Evolutionary conservation across 1,140 invertebrate genomes (phyloP).

Genomic region (Pentalonia nigronervosa): DNA sequence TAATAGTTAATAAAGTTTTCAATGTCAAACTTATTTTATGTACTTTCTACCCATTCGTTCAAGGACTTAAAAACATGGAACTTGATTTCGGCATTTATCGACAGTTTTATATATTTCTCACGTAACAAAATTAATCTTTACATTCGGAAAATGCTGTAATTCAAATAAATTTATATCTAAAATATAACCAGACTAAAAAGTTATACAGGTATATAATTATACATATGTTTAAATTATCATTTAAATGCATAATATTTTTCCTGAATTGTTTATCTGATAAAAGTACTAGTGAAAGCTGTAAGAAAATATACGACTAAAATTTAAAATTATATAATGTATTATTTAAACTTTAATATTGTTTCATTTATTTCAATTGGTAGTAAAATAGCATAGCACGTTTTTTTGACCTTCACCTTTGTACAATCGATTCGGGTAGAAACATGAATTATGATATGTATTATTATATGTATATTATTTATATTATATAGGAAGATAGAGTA

Average conservation of each 20-base stretch:
- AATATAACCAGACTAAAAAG: not conserved
- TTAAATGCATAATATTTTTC: not conserved
- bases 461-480: not conserved
- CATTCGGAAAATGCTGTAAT: not conserved
- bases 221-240: not conserved
- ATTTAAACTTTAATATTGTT: not conserved
- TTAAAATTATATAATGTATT: not conserved
- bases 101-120: not conserved
- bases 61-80: conserved; percentile 13
- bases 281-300: not conserved
- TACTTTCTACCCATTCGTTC: not conserved
- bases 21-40: conserved; percentile 26
- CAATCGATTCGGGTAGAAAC: conserved; percentile 1
- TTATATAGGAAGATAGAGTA: not conserved
- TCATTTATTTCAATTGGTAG: not conserved
- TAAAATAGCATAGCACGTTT: not conserved
- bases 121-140: not conserved
- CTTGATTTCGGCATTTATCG: not conserved
- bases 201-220: not conserved
- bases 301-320: not conserved
- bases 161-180: not conserved
- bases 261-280: not conserved
- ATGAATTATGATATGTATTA: not conserved
- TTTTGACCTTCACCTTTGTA: conserved; percentile 38
- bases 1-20: conserved; percentile 23